phyloP scores from a whole-genome alignment of 2,797 vertebrate species.

The Otus scops region DNA sequence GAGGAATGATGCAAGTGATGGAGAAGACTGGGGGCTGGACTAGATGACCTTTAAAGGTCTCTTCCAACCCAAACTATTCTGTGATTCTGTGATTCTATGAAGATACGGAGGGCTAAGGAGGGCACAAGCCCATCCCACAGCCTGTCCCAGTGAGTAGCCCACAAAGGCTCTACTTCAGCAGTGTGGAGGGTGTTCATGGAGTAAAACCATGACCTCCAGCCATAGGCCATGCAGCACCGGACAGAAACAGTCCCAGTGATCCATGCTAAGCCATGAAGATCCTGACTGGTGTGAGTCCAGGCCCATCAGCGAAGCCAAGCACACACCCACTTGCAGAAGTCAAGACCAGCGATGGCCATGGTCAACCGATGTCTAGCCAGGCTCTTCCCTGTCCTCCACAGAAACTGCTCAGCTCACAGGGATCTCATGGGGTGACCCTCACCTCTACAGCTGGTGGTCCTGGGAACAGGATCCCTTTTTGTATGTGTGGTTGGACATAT shows the following conservation, averaged over 20 bases:
- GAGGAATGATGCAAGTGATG: background rate
- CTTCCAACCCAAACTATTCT: background rate
- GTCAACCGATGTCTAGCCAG: rapidly evolving
- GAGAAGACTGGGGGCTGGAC: background rate
- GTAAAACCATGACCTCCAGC: background rate
- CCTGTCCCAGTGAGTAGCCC: background rate
- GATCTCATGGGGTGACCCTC: rapidly evolving
- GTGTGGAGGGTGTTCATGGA: background rate
- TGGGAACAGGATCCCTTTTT: background rate
- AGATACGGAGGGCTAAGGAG: background rate
- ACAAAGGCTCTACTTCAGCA: background rate
- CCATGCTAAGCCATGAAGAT: rapidly evolving
- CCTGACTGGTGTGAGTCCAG: background rate
- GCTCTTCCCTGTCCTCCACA: background rate
- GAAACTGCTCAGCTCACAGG: background rate
- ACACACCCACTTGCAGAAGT: rapidly evolving
- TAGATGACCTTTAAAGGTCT: background rate
- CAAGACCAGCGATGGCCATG: background rate
- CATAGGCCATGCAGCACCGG: background rate
- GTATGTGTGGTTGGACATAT: rapidly evolving
- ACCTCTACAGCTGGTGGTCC: background rate
- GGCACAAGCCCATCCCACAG: rapidly evolving
- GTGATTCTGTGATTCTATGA: background rate
- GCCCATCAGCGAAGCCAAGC: background rate
- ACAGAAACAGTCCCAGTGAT: rapidly evolving